Evolutionary conservation across 2,113 vertebrate genomes (phyloP).

Genomic region (Stomatorhinus ivindoensis): DNA sequence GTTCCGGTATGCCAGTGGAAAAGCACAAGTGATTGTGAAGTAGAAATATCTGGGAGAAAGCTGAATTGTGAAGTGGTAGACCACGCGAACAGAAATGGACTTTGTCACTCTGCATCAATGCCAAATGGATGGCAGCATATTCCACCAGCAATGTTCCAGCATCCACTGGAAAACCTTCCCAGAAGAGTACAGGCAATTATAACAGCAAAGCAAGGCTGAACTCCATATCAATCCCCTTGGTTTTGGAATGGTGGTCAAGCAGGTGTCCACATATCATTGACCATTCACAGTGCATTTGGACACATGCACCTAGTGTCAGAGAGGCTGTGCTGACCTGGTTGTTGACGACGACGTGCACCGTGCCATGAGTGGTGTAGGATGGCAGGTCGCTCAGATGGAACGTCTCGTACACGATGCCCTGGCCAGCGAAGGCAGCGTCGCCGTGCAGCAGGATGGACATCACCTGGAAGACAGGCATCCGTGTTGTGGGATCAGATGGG

Average conservation of each 20-base stretch:
- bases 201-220: background rate
- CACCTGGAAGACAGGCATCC: constrained; percentile 58
- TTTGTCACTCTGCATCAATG: background rate
- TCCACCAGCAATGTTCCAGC: background rate
- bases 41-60: background rate
- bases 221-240: background rate
- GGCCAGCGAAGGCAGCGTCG: constrained; percentile 90
- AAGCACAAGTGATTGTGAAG: background rate
- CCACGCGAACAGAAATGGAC: background rate
- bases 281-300: background rate
- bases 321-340: constrained; percentile 75
- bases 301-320: background rate
- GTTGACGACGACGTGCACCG: constrained; percentile 92
- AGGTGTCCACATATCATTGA: background rate
- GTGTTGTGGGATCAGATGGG: background rate
- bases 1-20: background rate
- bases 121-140: background rate
- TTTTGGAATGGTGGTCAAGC: background rate
- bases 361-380: constrained; percentile 90
- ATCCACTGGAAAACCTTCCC: background rate
- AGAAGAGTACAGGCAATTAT: background rate
- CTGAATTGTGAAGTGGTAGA: background rate
- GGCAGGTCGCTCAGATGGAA: constrained; percentile 93
- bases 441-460: constrained; percentile 96
- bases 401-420: constrained; percentile 94